These are phyloP conservation scores for Bungarus multicinctus DNA, from an alignment of 2,113 vertebrate species.

Conservation along the genomic window DNA sequence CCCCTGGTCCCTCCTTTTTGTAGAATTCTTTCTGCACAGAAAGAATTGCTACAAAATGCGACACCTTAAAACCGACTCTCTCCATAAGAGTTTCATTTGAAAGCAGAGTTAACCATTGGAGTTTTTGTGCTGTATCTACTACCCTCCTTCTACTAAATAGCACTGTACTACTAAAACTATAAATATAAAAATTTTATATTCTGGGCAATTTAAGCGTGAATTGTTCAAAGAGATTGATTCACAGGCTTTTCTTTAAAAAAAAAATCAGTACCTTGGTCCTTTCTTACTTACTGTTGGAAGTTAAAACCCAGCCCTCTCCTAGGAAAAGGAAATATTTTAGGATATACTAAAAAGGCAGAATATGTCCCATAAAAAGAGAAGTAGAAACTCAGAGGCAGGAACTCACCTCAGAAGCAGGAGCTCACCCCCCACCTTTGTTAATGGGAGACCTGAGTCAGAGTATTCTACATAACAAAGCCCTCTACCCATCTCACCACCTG, in stretches of 20 bases:
- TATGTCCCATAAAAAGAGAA: no score
- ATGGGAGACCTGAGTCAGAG: no score
- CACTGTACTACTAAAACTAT: background rate
- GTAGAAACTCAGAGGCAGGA: no score
- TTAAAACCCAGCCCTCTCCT: no score
- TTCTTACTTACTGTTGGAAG: background rate
- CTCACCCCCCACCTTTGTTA: no score
- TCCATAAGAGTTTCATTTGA: background rate
- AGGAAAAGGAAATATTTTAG: no score
- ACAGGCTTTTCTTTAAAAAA: background rate
- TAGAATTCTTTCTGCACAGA: background rate
- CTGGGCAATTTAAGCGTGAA: background rate
- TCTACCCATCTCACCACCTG: no score
- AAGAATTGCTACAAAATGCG: background rate
- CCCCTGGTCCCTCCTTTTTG: background rate
- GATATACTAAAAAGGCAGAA: no score
- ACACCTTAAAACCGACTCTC: background rate
- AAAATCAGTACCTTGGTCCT: background rate
- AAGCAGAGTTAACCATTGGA: background rate
- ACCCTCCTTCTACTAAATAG: background rate
- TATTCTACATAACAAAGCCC: no score
- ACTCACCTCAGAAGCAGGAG: no score
- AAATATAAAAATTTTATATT: background rate
- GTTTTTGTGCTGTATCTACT: background rate
- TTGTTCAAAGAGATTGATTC: conserved; percentile 10